phyloP scores from a whole-genome alignment of 2,797 vertebrate genomes.

The Leptoclinus maculatus region DNA sequence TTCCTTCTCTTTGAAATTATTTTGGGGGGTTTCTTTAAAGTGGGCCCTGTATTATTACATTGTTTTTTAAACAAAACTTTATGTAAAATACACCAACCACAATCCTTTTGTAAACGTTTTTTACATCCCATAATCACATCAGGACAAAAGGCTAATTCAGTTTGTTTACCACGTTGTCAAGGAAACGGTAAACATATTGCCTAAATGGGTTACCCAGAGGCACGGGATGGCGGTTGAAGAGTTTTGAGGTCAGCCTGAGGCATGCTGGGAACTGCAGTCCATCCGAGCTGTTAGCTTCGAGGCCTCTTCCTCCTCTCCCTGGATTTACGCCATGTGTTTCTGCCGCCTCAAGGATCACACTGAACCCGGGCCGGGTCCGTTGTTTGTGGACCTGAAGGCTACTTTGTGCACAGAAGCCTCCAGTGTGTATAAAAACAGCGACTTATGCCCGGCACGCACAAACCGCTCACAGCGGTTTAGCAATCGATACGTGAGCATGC shows the following conservation, averaged over 20 bases:
- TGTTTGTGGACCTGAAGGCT: slow-evolving; percentile 39
- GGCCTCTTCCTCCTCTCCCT: slow-evolving; percentile 41
- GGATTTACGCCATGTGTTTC: slow-evolving; percentile 49
- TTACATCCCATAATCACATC: slow-evolving; percentile 21
- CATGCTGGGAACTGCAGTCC: slow-evolving; percentile 71
- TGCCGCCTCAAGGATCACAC: slow-evolving; percentile 40
- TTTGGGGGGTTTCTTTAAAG: slow-evolving; percentile 29
- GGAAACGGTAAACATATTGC: slow-evolving; percentile 58
- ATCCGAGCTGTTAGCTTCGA: slow-evolving; percentile 52
- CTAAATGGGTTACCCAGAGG: slow-evolving; percentile 68
- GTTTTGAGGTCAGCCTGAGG: slow-evolving; percentile 75
- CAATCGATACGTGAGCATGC: slow-evolving; percentile 37
- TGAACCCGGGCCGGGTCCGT: slow-evolving; percentile 42
- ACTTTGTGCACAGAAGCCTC: slow-evolving; percentile 28
- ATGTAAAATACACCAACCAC: slow-evolving; percentile 23
- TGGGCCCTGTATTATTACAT: neutral
- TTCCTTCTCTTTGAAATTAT: slow-evolving; percentile 13
- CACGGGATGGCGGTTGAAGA: slow-evolving; percentile 28
- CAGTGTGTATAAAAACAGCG: slow-evolving; percentile 39
- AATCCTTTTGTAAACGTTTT: slow-evolving; percentile 19
- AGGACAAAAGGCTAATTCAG: slow-evolving; percentile 4
- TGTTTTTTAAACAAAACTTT: slow-evolving; percentile 7
- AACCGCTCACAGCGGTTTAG: slow-evolving; percentile 28
- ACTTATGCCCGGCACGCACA: slow-evolving; percentile 21
- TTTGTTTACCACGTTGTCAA: slow-evolving; percentile 53